Base-by-base conservation (phyloP, 2,888 invertebrate species). In the Willowsia nigromaculata region DNA sequence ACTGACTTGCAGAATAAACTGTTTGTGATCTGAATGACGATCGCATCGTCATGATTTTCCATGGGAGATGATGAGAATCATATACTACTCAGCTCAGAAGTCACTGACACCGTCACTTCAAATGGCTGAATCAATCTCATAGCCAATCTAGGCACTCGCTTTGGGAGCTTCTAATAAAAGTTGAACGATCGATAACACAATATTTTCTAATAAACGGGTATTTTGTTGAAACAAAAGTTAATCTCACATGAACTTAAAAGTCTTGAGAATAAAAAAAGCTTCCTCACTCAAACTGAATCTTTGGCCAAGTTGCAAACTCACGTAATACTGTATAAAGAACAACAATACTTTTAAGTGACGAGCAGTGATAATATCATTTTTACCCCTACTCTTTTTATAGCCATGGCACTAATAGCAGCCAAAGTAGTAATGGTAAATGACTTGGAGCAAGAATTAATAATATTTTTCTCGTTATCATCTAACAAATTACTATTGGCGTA, bases 401-500 rank as follows among this genome's bases (percentile, higher is more conserved):
- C n/a, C n/a, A n/a, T n/a, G n/a, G 15, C 27, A 62, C 13, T 30
- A 25, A 30, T 15, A 15, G 30, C 25, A 62, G 30, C 25, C 9
- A 30, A 30, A 62, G 25, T 62, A 56, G 11, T 30, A 30, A 30
- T 62, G n/a, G 68, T 37, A 18, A 68, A 33, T 68, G 33, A 27
- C 11, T 25, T 37, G 37, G 68, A 18, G 68, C 40, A 37, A 68
- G 18, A 37, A 68, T 68, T 68, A 62, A 62, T 62, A 62, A 62
- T 62, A 33, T 62, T 33, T 15, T 62, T 62, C 33, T 15, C 33
- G 30, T 33, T 33, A 5, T 4, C n/a, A 62, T 62, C 30, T 11
- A 62, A 62, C 62, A 62, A 62, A 62, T 62, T 62, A 62, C 62
- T 62, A 62, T 62, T 62, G 30, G 30, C 33, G 62, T 62, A 62